These are phyloP conservation scores for Tiliacea citrago DNA, from an alignment of 2,888 invertebrate genomes.

Conservation along the genomic window DNA sequence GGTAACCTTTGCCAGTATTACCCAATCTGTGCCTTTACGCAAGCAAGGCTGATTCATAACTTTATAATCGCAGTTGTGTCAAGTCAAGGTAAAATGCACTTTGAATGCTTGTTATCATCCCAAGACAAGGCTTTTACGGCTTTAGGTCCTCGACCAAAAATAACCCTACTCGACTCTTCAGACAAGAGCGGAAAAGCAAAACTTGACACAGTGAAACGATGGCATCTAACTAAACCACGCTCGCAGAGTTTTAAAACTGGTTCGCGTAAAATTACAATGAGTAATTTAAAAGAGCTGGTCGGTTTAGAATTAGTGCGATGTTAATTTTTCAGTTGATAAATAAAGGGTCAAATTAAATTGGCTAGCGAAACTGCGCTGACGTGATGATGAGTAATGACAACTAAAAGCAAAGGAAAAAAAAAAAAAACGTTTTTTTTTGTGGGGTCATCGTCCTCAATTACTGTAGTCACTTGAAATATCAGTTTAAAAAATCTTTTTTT, in stretches of 20 bases:
- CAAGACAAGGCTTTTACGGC: constrained; percentile 19
- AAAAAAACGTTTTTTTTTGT: no score
- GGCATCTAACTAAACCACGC: neutral
- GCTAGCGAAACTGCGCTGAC: no score
- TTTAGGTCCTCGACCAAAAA: constrained; percentile 36
- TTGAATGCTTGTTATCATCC: neutral
- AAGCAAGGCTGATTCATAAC: neutral
- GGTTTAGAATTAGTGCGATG: neutral
- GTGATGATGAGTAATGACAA: no score
- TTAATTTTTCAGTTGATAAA: constrained; percentile 10
- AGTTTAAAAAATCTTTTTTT: no score
- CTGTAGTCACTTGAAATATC: no score
- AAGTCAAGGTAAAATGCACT: neutral
- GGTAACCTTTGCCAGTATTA: constrained; percentile 9
- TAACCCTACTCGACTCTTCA: constrained; percentile 24
- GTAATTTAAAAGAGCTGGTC: neutral
- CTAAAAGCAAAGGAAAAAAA: no score
- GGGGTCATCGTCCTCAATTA: no score
- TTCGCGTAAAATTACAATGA: constrained; percentile 10
- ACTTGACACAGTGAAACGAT: constrained; percentile 50
- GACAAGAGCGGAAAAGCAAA: constrained; percentile 21
- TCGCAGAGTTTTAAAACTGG: constrained; percentile 8
- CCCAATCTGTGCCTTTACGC: no score
- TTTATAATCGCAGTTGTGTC: neutral
- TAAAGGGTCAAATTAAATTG: no score